Percentiles rank a stretch among this genome's conserved stretches.
Conservation (phyloP, 1,140 invertebrate genomes). For the Sitodiplosis mosellana region DNA sequence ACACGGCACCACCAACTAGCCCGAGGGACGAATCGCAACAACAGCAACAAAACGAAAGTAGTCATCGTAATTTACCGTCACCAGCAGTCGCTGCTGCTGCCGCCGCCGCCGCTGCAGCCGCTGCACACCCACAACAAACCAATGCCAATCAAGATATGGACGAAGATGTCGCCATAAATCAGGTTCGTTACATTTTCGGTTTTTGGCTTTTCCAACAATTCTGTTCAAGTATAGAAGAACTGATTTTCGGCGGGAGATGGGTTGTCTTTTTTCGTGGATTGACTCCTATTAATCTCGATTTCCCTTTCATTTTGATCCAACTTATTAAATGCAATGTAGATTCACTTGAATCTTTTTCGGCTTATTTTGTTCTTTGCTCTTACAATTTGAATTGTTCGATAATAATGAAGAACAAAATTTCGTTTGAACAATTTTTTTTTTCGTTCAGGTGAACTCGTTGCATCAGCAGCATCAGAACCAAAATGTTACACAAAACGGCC, state of each 20-base stretch:
- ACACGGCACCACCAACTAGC: constrained; percentile 23
- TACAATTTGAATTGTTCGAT: too few species aligned
- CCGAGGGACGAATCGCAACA: constrained; percentile 8
- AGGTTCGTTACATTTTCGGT: neutral
- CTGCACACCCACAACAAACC: neutral
- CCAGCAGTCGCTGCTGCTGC: neutral
- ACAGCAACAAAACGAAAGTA: neutral
- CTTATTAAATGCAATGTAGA: too few species aligned
- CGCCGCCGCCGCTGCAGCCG: neutral
- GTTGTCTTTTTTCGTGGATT: too few species aligned
- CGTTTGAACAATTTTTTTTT: too few species aligned
- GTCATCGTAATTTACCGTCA: neutral
- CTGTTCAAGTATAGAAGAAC: too few species aligned
- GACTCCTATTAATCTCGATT: too few species aligned
- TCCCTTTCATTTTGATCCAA: too few species aligned
- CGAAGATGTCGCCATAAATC: neutral
- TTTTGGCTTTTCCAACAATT: too few species aligned
- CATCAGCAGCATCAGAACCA: constrained; percentile 7
- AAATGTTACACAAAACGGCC: neutral
- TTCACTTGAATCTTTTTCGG: too few species aligned
- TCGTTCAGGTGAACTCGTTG: constrained; percentile 14
- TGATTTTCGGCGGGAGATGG: too few species aligned
- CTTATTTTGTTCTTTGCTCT: too few species aligned
- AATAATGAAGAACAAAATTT: too few species aligned
- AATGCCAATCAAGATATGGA: neutral